Percentiles rank a stretch among this genome's conserved stretches.
Conservation (phyloP, 2,888 invertebrate genomes). For the Dasysyrphus tricinctus region DNA sequence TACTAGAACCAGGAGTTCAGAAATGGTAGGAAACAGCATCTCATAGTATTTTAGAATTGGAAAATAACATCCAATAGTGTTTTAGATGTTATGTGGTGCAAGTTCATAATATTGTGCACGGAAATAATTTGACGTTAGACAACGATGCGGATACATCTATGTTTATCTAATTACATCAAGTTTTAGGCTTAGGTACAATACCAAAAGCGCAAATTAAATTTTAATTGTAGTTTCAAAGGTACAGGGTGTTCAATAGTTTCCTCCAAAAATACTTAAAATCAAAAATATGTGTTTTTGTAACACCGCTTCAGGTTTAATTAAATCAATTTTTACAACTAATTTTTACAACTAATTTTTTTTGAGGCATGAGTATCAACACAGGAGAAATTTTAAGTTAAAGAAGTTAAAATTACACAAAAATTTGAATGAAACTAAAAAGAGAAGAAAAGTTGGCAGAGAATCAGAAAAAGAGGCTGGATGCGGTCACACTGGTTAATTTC, state of each 20-base stretch:
- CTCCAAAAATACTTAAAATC: background rate
- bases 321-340: too few species aligned
- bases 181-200: conserved; percentile 1
- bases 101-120: conserved; percentile 6
- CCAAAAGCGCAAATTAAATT: background rate
- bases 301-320: too few species aligned
- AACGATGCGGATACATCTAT: background rate
- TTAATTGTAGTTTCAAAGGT: background rate
- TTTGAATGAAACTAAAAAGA: too few species aligned
- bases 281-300: background rate
- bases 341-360: too few species aligned
- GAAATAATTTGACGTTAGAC: background rate
- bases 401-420: too few species aligned
- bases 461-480: too few species aligned
- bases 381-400: too few species aligned
- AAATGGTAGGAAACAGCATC: background rate
- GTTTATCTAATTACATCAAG: background rate
- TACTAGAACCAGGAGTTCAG: background rate
- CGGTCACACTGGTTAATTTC: too few species aligned
- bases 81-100: background rate
- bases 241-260: background rate
- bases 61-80: background rate
- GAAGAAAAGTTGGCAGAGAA: too few species aligned
- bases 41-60: background rate
- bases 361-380: too few species aligned